Conservation (phyloP, 1,140 invertebrate species). For the Leguminivora glycinivorella region DNA sequence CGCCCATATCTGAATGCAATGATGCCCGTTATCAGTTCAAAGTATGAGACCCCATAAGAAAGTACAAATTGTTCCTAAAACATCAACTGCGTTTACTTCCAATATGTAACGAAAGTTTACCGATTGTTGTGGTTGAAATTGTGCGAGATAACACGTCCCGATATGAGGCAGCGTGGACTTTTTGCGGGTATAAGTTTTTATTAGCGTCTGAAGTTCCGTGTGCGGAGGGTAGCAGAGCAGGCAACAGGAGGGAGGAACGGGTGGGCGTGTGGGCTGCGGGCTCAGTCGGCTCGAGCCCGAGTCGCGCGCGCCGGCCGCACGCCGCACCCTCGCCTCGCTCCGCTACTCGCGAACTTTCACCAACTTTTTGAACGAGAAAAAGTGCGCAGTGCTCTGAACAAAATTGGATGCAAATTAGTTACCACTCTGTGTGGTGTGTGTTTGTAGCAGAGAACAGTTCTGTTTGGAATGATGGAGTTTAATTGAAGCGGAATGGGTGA, state of each 20-base stretch:
- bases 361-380: constrained; percentile 43
- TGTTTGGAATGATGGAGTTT: constrained; percentile 21
- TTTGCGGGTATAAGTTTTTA: constrained; percentile 27
- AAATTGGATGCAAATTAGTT: constrained; percentile 56
- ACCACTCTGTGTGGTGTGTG: constrained; percentile 40
- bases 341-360: constrained; percentile 39
- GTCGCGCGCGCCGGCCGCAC: constrained; percentile 23
- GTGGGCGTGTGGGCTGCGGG: constrained; percentile 21
- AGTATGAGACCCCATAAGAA: no score
- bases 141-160: constrained; percentile 24
- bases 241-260: constrained; percentile 40
- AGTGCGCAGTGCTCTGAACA: constrained; percentile 46
- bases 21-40: no score
- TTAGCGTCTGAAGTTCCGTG: constrained; percentile 24
- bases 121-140: constrained; percentile 18
- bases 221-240: constrained; percentile 30
- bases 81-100: neutral
- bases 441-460: constrained; percentile 3
- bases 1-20: no score
- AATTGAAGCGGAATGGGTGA: constrained; percentile 20
- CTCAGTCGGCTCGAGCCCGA: neutral
- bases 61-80: no score
- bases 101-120: constrained; percentile 12
- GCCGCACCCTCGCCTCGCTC: constrained; percentile 25
- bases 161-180: constrained; percentile 14